Evolutionary conservation across 2,797 vertebrate genomes (phyloP).

Genomic region (Echeneis naucrates): DNA sequence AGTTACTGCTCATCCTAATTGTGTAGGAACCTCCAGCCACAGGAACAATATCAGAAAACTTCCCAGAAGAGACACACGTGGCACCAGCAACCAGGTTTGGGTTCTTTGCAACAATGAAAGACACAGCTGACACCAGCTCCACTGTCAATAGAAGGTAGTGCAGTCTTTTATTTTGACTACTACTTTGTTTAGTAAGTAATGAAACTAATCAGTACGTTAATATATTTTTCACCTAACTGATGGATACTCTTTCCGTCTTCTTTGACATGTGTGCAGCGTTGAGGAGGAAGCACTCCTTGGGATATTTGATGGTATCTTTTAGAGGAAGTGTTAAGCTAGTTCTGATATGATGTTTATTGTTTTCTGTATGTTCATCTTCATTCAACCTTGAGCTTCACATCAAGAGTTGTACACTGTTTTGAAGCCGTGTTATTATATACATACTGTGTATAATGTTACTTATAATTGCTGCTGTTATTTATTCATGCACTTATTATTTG

Average conservation of each 20-base stretch:
- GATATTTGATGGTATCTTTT: conserved; percentile 97
- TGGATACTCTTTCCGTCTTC: background rate
- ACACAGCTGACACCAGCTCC: conserved; percentile 17
- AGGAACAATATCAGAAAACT: conserved; percentile 43
- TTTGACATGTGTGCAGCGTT: conserved; percentile 53
- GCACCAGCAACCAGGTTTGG: conserved; percentile 71
- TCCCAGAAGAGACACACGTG: conserved; percentile 54
- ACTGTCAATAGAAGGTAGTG: conserved; percentile 68
- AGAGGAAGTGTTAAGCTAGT: conserved; percentile 39
- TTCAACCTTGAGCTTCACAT: background rate
- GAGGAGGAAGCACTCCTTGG: conserved; percentile 89
- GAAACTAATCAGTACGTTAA: background rate
- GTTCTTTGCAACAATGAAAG: conserved; percentile 81
- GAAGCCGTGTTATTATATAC: background rate
- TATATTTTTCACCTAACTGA: background rate
- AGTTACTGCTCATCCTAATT: conserved; percentile 1
- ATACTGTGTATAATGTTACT: conserved; percentile 7
- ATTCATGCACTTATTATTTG: conserved; percentile 23
- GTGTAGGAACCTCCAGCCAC: conserved; percentile 58
- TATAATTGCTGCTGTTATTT: conserved; percentile 9
- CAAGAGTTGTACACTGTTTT: conserved; percentile 11
- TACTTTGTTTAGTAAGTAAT: background rate
- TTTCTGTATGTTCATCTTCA: conserved; percentile 21
- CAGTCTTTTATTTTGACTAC: background rate
- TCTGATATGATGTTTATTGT: conserved; percentile 3